These are phyloP conservation scores for Chiloscyllium plagiosum DNA, from an alignment of 2,113 vertebrate species.

Conservation along the genomic window DNA sequence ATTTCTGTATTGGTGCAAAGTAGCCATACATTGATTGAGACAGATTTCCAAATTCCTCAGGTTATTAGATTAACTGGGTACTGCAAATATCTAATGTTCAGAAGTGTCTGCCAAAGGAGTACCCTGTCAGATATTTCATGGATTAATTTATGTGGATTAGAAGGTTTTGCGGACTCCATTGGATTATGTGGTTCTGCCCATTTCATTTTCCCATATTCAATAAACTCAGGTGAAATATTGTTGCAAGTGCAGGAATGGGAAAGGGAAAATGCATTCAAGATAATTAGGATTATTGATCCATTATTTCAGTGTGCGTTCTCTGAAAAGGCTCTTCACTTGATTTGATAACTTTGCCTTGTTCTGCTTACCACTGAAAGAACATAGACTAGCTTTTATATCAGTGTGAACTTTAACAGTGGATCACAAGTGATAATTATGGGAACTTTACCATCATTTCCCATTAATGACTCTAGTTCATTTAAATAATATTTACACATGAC, in stretches of 20 bases:
- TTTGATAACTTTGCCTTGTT: neutral
- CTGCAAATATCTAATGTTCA: neutral
- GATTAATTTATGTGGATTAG: neutral
- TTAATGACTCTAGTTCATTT: neutral
- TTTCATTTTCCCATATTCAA: neutral
- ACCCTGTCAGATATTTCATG: neutral
- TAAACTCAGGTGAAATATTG: neutral
- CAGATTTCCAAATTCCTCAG: neutral
- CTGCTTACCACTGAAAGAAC: neutral
- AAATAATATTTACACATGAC: neutral
- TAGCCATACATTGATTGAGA: neutral
- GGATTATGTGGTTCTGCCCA: neutral
- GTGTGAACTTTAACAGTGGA: neutral
- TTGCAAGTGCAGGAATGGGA: neutral
- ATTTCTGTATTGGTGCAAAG: neutral
- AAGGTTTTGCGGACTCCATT: neutral
- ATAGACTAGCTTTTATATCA: neutral
- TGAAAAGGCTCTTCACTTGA: neutral
- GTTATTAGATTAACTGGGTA: neutral
- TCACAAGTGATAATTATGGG: neutral
- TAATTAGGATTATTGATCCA: neutral
- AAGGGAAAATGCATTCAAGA: neutral
- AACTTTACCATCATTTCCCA: neutral
- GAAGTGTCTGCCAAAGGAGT: neutral
- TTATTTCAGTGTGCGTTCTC: neutral